Evolutionary conservation across 2,797 vertebrate species (phyloP), one percentile per base, ranked within the genome.

Genomic region (Synaphobranchus kaupii): DNA sequence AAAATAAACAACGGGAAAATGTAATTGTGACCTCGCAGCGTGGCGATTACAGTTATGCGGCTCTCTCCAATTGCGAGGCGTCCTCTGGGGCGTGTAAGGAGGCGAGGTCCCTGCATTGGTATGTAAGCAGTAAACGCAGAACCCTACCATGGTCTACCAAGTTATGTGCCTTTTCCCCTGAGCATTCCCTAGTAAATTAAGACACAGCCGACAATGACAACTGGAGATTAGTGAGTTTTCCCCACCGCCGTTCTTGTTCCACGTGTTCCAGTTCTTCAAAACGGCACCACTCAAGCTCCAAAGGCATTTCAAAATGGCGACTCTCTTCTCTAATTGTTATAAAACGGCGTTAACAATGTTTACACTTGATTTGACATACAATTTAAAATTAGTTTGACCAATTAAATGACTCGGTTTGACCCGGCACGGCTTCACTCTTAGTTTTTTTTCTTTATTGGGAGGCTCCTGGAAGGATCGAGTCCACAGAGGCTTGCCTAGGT

Each of bases 301-400:
- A 34, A 31, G 68, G n/a, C 28, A 34, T 71, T 71, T 31, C 13
- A 10, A 71, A 71, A 71, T 4, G 28, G 68, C 28, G 10, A 13
- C 68, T 31, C 13, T 31, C 28, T 71, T 71, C 68, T 71, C 68
- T 34, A 71, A 71, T 34, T 71, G 68, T 34, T 71, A 31, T 71
- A 71, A 71, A 71, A 71, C 12, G n/a, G 68, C 34, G 68, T 71
- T 71, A 71, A 71, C n/a, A 71, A 31, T 31, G n/a, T 71, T 71
- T 34, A 71, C 12, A 31, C 66, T 71, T 71, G 66, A 71, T 71
- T 71, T n/a, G 66, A 71, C 28, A 34, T 10, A 71, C 10, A 12
- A 31, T 71, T 71, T 71, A 3, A 13, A 71, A 31, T 34, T 71
- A 10, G n/a, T 71, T 13, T 31, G 68, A 71, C 31, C 31, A 71